Conservation (phyloP, 2,888 invertebrate genomes). For the Perithous albicinctus region DNA sequence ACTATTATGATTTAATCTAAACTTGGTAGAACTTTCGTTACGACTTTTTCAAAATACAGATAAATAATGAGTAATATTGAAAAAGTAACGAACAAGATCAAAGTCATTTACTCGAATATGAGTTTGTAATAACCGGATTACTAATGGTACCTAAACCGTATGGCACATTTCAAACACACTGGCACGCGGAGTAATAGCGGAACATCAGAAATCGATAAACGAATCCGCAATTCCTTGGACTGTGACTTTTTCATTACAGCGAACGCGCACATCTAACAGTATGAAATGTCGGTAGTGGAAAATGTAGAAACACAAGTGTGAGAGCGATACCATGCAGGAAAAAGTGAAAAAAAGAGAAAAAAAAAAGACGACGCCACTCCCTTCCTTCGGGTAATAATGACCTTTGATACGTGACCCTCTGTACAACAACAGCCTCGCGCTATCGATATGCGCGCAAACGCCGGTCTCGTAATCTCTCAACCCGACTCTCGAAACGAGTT, state of each 20-base stretch:
- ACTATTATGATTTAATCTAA: no score
- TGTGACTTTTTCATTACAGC: neutral
- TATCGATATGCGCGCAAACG: neutral
- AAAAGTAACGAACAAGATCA: no score
- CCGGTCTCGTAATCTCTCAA: neutral
- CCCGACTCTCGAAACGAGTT: neutral
- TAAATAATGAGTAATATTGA: no score
- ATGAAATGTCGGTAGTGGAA: neutral
- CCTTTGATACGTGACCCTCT: neutral
- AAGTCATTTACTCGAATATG: no score
- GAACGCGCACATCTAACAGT: neutral
- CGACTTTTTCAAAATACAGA: no score
- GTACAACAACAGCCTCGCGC: neutral
- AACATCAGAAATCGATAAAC: neutral
- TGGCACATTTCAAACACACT: neutral
- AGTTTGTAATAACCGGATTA: no score
- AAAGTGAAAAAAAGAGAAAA: conserved; percentile 13
- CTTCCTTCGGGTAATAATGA: conserved; percentile 19
- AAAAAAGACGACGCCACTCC: conserved; percentile 14
- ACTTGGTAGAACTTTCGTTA: no score
- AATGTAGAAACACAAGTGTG: neutral
- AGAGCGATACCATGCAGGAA: neutral
- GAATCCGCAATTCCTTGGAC: neutral
- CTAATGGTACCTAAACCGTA: neutral
- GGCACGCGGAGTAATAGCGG: neutral